Evolutionary conservation across 2,888 invertebrate genomes (phyloP).

Genomic region (Acleris laterana): DNA sequence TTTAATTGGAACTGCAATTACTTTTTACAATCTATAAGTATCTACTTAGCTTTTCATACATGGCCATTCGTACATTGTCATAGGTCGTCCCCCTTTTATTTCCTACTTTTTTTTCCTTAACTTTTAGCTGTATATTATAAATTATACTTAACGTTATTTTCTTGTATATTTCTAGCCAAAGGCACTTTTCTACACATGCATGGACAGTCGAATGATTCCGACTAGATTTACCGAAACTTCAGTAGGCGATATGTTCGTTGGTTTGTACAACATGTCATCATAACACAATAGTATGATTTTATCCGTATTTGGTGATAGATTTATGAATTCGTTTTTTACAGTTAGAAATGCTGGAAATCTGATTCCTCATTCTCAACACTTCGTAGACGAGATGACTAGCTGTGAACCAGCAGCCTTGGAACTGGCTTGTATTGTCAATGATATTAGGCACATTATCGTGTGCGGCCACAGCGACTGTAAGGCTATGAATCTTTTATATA

Average conservation of each 20-base stretch:
- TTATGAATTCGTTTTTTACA: conserved; percentile 69
- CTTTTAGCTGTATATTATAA: neutral
- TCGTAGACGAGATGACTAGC: conserved; percentile 93
- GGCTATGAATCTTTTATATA: conserved; percentile 97
- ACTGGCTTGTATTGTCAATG: conserved; percentile 95
- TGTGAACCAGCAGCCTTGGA: conserved; percentile 98
- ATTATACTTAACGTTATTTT: neutral
- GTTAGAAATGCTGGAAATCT: conserved; percentile 98
- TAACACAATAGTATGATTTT: neutral
- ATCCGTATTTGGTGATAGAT: neutral
- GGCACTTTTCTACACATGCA: conserved; percentile 98
- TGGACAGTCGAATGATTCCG: conserved; percentile 99
- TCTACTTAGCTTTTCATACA: too few species aligned
- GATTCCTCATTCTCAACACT: conserved; percentile 95
- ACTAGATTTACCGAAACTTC: conserved; percentile 97
- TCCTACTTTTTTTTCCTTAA: too few species aligned
- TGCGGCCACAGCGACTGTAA: conserved; percentile 99
- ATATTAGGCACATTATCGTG: conserved; percentile 96
- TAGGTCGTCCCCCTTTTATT: too few species aligned
- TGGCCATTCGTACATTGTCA: too few species aligned
- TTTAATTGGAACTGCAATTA: too few species aligned
- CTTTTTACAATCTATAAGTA: too few species aligned
- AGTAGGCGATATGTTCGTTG: conserved; percentile 99
- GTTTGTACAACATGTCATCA: conserved; percentile 75
- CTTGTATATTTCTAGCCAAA: conserved; percentile 90